Evolutionary conservation across 2,888 invertebrate genomes (phyloP), one percentile per base, ranked within the genome.

Genomic region (Adelognathus sp.): DNA sequence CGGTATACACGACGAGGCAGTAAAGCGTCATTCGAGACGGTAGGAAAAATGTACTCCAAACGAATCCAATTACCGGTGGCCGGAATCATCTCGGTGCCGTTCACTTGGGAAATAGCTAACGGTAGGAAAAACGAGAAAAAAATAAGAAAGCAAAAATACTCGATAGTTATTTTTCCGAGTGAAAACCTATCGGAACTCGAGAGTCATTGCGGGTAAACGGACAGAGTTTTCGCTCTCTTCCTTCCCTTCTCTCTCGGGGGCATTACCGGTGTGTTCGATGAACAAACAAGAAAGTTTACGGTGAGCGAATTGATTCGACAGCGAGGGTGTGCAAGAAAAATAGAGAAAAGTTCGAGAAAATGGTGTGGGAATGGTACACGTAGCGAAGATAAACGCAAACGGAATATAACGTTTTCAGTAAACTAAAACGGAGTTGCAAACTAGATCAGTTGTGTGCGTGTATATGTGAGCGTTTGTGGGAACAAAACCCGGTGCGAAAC

Each of bases 361-460:
- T 7, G 27, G 54, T 58, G 24, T 46, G 5, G 11, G 21, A 50
- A 9, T 50, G 21, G 50, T 24, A 52, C 36, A 66, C n/a, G 60
- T 60, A 39, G n/a, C 39, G 36, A 44, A 63, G 67, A 54, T 44
- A 75, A 75, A 61, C 46, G 56, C 70, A 50, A 36, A 46, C 7
- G 36, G 24, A 41, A 33, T 31, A 24, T 29, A 63, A 36, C 76
- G 61, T 72, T 76, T 75, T 50, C 61, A 64, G 71, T 61, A 63
- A 79, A 72, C 71, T 79, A 79, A n/a, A n/a, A 76, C 76, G 56
- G 76, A 76, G 79, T 76, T 79, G 66, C 50, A 31, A 76, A 79
- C 71, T 76, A 67, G 67, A 79, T 79, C 79, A 39, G 24, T 9
- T 24, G 50, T 41, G 50, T 11, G n/a, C n/a, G n/a, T n/a, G n/a